Evolutionary conservation across 2,113 vertebrate genomes (phyloP).

Genomic region (Nycticorax nycticorax): DNA sequence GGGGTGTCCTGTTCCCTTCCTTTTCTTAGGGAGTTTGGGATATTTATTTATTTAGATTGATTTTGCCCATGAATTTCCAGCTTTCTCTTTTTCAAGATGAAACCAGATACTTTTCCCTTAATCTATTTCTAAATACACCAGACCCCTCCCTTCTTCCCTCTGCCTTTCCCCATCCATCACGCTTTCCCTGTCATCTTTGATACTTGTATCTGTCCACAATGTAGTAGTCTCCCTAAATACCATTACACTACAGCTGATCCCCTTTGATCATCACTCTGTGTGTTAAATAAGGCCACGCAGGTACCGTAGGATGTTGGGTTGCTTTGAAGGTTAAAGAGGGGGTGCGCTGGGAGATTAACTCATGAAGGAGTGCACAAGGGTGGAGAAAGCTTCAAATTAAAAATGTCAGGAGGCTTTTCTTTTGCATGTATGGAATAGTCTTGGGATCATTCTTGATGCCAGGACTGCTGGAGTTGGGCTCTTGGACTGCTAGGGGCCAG

Average conservation of each 20-base stretch:
- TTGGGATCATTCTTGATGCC: not conserved
- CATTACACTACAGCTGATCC: not conserved
- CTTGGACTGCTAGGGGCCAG: not conserved
- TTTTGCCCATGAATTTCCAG: not conserved
- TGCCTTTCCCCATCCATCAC: not conserved
- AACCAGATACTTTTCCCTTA: not conserved
- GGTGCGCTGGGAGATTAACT: not conserved
- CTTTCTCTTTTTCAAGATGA: not conserved
- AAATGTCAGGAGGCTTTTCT: not conserved
- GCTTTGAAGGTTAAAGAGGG: not conserved
- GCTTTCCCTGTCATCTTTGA: not conserved
- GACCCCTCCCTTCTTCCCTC: not conserved
- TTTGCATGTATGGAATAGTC: too few relatives aligned
- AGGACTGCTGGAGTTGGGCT: not conserved
- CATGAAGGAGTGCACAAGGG: not conserved
- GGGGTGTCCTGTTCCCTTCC: not conserved
- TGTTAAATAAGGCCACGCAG: not conserved
- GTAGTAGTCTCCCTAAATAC: not conserved
- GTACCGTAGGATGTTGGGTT: not conserved
- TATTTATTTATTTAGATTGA: not conserved
- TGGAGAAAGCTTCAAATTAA: not conserved
- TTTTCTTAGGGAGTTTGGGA: not conserved
- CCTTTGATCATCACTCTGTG: not conserved
- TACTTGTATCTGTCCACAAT: not conserved
- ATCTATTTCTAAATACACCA: not conserved